A percentile compares a stretch with the other conserved stretches of the same genome.
Evolutionary conservation across 2,113 vertebrate genomes (phyloP).

Genomic region (Trogon melanurus): DNA sequence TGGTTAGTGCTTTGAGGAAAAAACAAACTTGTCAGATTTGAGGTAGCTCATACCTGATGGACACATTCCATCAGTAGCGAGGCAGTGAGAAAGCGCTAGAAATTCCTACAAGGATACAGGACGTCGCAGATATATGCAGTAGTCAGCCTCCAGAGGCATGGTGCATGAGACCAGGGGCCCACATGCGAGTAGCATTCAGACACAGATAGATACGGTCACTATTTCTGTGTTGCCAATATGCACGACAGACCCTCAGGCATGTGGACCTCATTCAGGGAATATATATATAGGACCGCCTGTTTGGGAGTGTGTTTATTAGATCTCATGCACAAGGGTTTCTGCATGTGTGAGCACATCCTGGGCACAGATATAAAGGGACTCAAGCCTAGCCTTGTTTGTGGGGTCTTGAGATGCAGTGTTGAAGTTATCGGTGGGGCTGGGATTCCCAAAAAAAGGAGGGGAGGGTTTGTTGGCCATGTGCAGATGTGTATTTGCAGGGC

Average conservation of each 20-base stretch:
- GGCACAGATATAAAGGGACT: background rate
- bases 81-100: background rate
- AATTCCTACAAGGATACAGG: background rate
- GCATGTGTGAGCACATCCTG: background rate
- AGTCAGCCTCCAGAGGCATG: background rate
- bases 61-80: background rate
- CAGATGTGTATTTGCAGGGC: background rate
- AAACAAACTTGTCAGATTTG: background rate
- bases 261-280: background rate
- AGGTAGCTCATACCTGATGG: background rate
- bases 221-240: background rate
- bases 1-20: background rate
- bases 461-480: background rate
- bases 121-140: rapidly evolving
- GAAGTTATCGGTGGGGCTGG: background rate
- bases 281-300: background rate
- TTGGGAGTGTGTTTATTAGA: background rate
- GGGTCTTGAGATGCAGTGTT: background rate
- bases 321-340: background rate
- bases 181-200: background rate
- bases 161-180: background rate
- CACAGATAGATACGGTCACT: background rate
- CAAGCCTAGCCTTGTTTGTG: background rate
- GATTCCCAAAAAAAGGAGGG: background rate
- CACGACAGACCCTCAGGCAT: background rate